Percentiles rank a stretch among this genome's conserved stretches.
These are phyloP conservation scores for Myoxocephalus aenaeus DNA, from an alignment of 2,797 vertebrate genomes.

Conservation along the genomic window DNA sequence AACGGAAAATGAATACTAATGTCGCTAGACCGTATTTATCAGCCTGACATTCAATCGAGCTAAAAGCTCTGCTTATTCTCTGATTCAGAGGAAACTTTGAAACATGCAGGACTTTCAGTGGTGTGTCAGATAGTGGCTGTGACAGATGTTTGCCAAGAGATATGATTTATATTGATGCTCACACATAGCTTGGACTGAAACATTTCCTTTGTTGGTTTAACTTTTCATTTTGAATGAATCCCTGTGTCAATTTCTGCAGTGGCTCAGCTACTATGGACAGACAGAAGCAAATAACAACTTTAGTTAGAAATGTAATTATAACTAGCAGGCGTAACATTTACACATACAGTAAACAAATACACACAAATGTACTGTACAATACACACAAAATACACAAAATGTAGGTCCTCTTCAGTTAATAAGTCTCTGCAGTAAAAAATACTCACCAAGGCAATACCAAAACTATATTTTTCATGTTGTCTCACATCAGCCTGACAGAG, in stretches of 20 bases:
- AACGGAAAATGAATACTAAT: slow-evolving; percentile 72
- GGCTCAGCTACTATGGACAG: not conserved
- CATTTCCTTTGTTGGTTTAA: slow-evolving; percentile 31
- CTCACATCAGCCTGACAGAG: slow-evolving; percentile 7
- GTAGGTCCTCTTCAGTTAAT: not conserved
- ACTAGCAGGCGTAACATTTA: not conserved
- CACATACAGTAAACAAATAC: slow-evolving; percentile 15
- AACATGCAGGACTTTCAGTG: slow-evolving; percentile 41
- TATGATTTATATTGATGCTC: slow-evolving; percentile 57
- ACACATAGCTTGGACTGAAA: slow-evolving; percentile 34
- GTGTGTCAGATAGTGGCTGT: slow-evolving; percentile 41
- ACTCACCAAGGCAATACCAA: slow-evolving; percentile 30
- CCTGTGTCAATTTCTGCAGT: slow-evolving; percentile 11
- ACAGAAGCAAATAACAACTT: slow-evolving; percentile 1
- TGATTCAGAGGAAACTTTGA: slow-evolving; percentile 63
- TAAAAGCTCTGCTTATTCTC: slow-evolving; percentile 63
- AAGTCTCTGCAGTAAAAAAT: slow-evolving; percentile 20
- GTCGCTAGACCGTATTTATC: slow-evolving; percentile 52
- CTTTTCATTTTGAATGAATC: slow-evolving; percentile 35
- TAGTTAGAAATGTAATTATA: slow-evolving; percentile 7
- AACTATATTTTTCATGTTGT: slow-evolving; percentile 10
- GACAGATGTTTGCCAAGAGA: slow-evolving; percentile 74
- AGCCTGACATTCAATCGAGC: slow-evolving; percentile 61
- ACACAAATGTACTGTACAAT: not conserved
- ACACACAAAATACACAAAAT: not conserved